phyloP scores from a whole-genome alignment of 2,888 invertebrate species.

The Drosophila paranaensis region DNA sequence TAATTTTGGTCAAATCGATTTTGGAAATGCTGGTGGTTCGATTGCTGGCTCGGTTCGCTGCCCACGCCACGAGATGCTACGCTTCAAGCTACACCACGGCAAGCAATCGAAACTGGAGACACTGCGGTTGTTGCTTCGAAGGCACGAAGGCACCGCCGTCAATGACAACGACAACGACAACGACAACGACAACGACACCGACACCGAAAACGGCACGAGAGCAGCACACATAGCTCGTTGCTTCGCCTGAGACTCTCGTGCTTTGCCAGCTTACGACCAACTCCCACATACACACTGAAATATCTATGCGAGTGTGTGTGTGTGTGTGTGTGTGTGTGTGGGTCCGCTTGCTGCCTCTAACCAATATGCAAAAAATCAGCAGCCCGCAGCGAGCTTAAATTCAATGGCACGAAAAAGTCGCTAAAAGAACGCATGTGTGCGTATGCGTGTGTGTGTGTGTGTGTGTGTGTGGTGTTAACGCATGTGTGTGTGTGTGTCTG shows the following conservation, averaged over 20 bases:
- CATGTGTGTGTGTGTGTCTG: slow-evolving; percentile 32
- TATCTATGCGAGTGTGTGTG: background rate
- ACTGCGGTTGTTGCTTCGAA: slow-evolving; percentile 73
- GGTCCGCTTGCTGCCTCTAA: slow-evolving; percentile 31
- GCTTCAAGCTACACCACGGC: slow-evolving; percentile 7
- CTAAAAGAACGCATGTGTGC: slow-evolving; percentile 48
- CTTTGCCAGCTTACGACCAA: slow-evolving; percentile 45
- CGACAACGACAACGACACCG: slow-evolving; percentile 30
- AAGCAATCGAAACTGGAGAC: slow-evolving; percentile 19
- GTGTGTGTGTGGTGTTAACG: slow-evolving; percentile 4
- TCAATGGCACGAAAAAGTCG: slow-evolving; percentile 69
- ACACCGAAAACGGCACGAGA: slow-evolving; percentile 40
- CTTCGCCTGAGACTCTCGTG: slow-evolving; percentile 42
- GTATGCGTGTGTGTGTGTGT: slow-evolving; percentile 19
- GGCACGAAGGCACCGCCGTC: slow-evolving; percentile 51
- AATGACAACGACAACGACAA: slow-evolving; percentile 38
- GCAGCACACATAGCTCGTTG: slow-evolving; percentile 27
- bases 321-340: slow-evolving; percentile 8
- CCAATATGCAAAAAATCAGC: slow-evolving; percentile 76
- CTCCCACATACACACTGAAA: slow-evolving; percentile 65
- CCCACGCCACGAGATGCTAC: slow-evolving; percentile 11
- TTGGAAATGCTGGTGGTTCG: slow-evolving; percentile 52
- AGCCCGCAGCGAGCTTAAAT: slow-evolving; percentile 55
- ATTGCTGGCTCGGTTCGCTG: slow-evolving; percentile 13
- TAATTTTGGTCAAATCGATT: slow-evolving; percentile 77